Evolutionary conservation across 1,140 invertebrate genomes (phyloP).

Genomic region (Drosophila sp.): DNA sequence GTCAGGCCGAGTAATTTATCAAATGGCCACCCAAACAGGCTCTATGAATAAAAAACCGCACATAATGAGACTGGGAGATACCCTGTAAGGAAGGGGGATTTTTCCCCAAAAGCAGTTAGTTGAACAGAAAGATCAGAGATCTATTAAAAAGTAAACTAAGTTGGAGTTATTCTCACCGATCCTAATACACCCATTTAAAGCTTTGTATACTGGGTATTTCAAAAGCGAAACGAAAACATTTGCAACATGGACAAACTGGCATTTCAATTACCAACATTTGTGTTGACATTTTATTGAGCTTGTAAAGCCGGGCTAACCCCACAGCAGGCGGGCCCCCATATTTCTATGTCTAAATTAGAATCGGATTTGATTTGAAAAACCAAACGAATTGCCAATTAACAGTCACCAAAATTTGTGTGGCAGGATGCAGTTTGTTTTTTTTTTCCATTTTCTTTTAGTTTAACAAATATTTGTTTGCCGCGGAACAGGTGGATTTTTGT

Average conservation of each 20-base stretch:
- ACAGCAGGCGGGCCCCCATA: constrained; percentile 57
- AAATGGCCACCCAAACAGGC: constrained; percentile 68
- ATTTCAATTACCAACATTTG: constrained; percentile 73
- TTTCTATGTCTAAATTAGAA: constrained; percentile 77
- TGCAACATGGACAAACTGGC: constrained; percentile 41
- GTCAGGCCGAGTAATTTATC: constrained; percentile 52
- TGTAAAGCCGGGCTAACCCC: constrained; percentile 34
- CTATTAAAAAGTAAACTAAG: too few relatives aligned
- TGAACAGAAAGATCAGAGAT: too few relatives aligned
- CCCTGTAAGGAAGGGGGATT: background rate
- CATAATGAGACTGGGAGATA: background rate
- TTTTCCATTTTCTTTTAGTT: constrained; percentile 2
- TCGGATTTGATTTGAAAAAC: constrained; percentile 1
- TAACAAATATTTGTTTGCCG: background rate
- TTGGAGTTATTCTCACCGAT: too few relatives aligned
- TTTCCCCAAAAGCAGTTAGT: too few relatives aligned
- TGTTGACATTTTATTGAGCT: constrained; percentile 79
- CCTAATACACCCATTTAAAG: background rate
- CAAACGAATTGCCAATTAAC: constrained; percentile 2
- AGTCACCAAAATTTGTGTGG: constrained; percentile 11
- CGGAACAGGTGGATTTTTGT: background rate
- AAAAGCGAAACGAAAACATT: constrained; percentile 31
- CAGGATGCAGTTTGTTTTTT: constrained; percentile 35
- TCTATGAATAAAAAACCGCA: constrained; percentile 28
- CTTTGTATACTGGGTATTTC: background rate